These are phyloP conservation scores for Spilosoma lubricipeda DNA, from an alignment of 2,888 invertebrate species.

Conservation along the genomic window DNA sequence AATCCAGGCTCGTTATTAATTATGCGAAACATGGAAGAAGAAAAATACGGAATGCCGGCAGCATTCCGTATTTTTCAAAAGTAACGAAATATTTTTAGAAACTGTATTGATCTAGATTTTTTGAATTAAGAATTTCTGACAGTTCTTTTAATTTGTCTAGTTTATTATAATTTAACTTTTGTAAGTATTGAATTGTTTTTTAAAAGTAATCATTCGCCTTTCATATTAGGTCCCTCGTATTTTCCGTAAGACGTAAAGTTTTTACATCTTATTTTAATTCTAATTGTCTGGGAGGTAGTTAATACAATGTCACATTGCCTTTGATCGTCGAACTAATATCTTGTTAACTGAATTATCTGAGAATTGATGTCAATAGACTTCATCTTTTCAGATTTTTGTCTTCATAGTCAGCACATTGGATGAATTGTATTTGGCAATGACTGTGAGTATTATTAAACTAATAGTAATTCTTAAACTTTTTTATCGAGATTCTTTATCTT, in stretches of 20 bases:
- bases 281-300: background rate
- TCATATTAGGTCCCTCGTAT: background rate
- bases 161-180: background rate
- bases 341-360: constrained; percentile 13
- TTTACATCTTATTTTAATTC: background rate
- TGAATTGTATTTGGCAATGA: background rate
- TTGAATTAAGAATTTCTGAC: background rate
- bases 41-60: background rate
- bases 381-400: background rate
- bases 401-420: background rate
- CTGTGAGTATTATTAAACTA: no score
- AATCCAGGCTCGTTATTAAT: no score
- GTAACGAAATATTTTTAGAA: background rate
- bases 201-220: background rate
- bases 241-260: no score
- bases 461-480: background rate
- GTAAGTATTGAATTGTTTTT: background rate
- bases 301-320: background rate
- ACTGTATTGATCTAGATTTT: background rate
- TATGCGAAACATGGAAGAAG: no score
- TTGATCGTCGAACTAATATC: constrained; percentile 1
- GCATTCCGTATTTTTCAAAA: no score
- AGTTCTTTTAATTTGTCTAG: background rate
- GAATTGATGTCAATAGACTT: constrained; percentile 9
- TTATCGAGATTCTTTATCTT: background rate